phyloP scores from a whole-genome alignment of 2,113 vertebrate genomes.

The Microtus montanus region DNA sequence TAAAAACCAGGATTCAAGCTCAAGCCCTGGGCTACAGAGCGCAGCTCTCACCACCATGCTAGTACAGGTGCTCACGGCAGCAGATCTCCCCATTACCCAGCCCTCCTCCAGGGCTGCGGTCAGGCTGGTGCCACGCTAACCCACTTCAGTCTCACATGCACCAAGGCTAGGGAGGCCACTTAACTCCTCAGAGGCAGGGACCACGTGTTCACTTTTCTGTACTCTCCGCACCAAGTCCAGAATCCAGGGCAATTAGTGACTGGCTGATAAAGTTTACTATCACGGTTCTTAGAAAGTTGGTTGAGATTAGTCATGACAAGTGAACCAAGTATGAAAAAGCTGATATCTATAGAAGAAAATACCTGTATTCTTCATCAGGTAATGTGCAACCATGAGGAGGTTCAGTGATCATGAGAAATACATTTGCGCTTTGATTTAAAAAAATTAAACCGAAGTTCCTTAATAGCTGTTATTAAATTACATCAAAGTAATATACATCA shows the following conservation, averaged over 20 bases:
- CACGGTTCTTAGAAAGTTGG: not conserved
- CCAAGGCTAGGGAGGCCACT: not conserved
- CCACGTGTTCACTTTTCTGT: not conserved
- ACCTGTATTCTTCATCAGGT: not conserved
- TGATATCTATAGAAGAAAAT: not conserved
- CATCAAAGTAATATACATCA: not conserved
- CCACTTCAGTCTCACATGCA: not conserved
- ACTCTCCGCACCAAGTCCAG: not conserved
- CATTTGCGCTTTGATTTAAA: not conserved
- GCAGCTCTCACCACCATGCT: not conserved
- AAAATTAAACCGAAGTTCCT: not conserved
- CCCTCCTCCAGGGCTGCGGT: not conserved
- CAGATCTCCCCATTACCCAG: no score
- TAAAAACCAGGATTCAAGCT: not conserved
- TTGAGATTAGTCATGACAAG: not conserved
- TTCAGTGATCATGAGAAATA: not conserved
- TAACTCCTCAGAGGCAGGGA: not conserved
- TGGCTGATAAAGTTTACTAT: not conserved
- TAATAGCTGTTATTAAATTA: not conserved
- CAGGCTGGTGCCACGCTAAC: not conserved
- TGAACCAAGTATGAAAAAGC: not conserved
- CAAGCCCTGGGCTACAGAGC: not conserved
- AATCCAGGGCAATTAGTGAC: not conserved
- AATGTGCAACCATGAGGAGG: not conserved
- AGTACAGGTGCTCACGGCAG: not conserved